phyloP scores from a whole-genome alignment of 2,797 vertebrate genomes.

The Furcifer pardalis region DNA sequence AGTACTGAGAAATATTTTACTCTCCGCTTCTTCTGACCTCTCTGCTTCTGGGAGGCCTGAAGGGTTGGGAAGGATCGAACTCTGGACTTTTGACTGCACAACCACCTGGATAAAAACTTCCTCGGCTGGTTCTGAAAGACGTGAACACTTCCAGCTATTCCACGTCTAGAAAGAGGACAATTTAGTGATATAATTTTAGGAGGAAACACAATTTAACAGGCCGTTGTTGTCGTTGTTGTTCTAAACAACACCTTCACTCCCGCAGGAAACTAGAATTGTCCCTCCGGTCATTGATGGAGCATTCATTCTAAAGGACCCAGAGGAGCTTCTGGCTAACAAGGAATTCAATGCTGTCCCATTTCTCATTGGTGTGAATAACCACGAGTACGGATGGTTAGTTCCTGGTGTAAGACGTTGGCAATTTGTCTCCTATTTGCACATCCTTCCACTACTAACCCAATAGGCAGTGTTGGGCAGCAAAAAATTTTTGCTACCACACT shows the following conservation, averaged over 20 bases:
- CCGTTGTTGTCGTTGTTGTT: neutral
- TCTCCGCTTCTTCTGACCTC: no score
- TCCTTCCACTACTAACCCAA: neutral
- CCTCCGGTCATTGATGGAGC: constrained; percentile 45
- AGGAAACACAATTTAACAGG: neutral
- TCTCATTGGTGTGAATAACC: constrained; percentile 59
- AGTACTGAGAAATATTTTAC: no score
- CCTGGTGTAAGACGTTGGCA: neutral
- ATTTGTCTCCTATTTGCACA: neutral
- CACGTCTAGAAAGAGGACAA: neutral
- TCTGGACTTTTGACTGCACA: no score
- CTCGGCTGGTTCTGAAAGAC: neutral
- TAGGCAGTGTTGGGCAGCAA: no score
- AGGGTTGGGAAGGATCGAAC: no score
- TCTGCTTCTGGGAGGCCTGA: no score
- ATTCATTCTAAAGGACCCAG: constrained; percentile 58
- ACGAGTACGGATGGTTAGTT: constrained; percentile 55
- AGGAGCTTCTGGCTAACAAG: constrained; percentile 42
- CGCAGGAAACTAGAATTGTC: constrained; percentile 29
- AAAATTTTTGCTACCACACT: no score
- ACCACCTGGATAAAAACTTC: no score
- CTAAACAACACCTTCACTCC: neutral
- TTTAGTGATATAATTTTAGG: neutral
- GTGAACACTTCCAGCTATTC: neutral
- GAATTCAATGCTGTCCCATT: constrained; percentile 56